phyloP scores from a whole-genome alignment of 2,797 vertebrate genomes.

The Manis pentadactyla region DNA sequence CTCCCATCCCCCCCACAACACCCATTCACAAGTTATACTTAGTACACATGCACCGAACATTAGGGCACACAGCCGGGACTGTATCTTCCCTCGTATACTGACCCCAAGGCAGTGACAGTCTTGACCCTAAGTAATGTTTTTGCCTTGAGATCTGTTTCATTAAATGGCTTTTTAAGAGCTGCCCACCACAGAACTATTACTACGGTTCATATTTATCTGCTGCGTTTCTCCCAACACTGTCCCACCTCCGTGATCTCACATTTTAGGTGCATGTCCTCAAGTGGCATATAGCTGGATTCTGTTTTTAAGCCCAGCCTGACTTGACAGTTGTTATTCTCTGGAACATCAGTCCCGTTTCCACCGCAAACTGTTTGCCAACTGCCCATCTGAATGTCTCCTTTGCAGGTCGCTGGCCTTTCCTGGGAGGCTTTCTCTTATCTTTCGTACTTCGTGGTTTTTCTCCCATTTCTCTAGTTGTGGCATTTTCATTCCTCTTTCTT shows the following conservation, averaged over 20 bases:
- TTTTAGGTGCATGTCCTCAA: rapidly evolving
- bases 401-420: rapidly evolving
- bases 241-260: rapidly evolving
- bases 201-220: rapidly evolving
- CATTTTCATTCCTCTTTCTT: not conserved
- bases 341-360: rapidly evolving
- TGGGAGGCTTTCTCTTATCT: rapidly evolving
- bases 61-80: rapidly evolving
- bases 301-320: too few relatives aligned
- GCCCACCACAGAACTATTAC: rapidly evolving
- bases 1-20: rapidly evolving
- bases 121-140: not conserved
- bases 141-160: not conserved
- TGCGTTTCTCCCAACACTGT: too few relatives aligned
- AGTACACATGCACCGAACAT: not conserved
- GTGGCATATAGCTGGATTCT: rapidly evolving
- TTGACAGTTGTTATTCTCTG: not conserved
- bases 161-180: not conserved
- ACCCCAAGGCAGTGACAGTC: not conserved
- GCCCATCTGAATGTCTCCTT: rapidly evolving
- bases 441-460: rapidly evolving
- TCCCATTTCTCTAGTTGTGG: rapidly evolving
- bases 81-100: not conserved
- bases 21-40: too few relatives aligned
- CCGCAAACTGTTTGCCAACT: rapidly evolving